phyloP scores from a whole-genome alignment of 2,113 vertebrate genomes.

The Pelobates fuscus region DNA sequence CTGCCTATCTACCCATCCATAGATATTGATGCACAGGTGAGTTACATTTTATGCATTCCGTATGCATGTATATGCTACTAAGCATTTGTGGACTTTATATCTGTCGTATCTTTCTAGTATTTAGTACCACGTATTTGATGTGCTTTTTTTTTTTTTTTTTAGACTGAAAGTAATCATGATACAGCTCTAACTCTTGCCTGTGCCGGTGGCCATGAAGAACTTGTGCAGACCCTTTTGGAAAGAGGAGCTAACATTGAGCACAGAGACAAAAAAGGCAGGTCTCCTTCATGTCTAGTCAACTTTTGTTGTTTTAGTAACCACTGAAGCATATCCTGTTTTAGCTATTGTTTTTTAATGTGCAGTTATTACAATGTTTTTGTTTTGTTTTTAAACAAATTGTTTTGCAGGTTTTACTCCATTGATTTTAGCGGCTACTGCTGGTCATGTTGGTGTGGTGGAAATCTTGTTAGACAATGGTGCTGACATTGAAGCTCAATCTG shows the following conservation, averaged over 20 bases:
- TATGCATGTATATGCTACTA: too few species aligned
- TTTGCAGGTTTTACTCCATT: conserved; percentile 92
- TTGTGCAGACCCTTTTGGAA: conserved; percentile 94
- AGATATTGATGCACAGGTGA: conserved; percentile 98
- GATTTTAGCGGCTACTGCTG: conserved; percentile 95
- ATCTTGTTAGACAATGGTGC: conserved; percentile 95
- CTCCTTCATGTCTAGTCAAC: neutral
- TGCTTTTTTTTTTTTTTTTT: conserved; percentile 1
- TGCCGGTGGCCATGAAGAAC: conserved; percentile 95
- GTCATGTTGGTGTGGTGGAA: conserved; percentile 96
- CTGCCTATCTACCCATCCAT: conserved; percentile 96
- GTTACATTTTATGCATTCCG: conserved; percentile 31
- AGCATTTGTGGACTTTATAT: too few species aligned
- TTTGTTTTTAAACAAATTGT: neutral
- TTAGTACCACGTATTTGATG: too few species aligned
- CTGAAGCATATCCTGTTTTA: too few species aligned
- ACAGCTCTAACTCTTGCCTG: conserved; percentile 95
- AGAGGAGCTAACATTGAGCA: conserved; percentile 97
- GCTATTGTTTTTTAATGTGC: too few species aligned
- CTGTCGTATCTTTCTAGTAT: too few species aligned
- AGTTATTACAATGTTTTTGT: neutral
- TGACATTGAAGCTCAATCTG: conserved; percentile 98
- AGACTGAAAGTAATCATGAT: conserved; percentile 99
- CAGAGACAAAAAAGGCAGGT: conserved; percentile 93
- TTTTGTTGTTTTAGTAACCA: too few species aligned